Conservation (phyloP, 2,797 vertebrate species). For the Benthosema pterotum region DNA sequence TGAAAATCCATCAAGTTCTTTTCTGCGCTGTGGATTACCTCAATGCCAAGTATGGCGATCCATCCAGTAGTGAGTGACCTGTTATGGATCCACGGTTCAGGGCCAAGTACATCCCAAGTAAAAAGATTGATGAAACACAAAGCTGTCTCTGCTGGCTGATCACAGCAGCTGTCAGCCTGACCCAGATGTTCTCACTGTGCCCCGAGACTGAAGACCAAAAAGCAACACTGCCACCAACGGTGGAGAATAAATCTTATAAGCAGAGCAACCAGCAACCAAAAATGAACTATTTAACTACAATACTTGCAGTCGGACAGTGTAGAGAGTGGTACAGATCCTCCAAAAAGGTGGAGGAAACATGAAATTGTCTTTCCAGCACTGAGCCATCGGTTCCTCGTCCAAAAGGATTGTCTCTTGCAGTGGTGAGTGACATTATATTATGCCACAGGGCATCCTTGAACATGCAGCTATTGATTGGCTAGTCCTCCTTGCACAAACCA, state of each 20-base stretch:
- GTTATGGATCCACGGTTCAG: slow-evolving; percentile 31
- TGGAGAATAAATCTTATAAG: slow-evolving; percentile 24
- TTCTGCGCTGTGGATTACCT: slow-evolving; percentile 27
- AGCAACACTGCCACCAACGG: slow-evolving; percentile 15
- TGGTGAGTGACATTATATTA: neutral
- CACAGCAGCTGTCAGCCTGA: neutral
- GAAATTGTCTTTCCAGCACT: slow-evolving; percentile 15
- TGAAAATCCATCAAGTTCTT: slow-evolving; percentile 36
- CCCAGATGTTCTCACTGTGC: neutral
- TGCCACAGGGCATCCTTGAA: slow-evolving; percentile 7
- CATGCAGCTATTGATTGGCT: neutral
- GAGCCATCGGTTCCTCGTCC: neutral
- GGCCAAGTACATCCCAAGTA: slow-evolving; percentile 27
- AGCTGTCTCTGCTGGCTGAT: slow-evolving; percentile 1
- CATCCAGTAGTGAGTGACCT: slow-evolving; percentile 33
- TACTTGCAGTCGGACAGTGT: slow-evolving; percentile 7
- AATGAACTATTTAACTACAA: slow-evolving; percentile 26
- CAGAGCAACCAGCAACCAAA: slow-evolving; percentile 16
- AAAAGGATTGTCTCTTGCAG: slow-evolving; percentile 2
- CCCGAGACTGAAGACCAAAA: slow-evolving; percentile 11
- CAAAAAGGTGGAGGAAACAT: slow-evolving; percentile 25
- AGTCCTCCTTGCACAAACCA: neutral
- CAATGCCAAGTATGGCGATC: slow-evolving; percentile 29
- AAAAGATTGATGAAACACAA: slow-evolving; percentile 23
- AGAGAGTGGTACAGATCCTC: slow-evolving; percentile 15